Evolutionary conservation across 1,140 invertebrate genomes (phyloP).

Genomic region (Drosophila mayri): DNA sequence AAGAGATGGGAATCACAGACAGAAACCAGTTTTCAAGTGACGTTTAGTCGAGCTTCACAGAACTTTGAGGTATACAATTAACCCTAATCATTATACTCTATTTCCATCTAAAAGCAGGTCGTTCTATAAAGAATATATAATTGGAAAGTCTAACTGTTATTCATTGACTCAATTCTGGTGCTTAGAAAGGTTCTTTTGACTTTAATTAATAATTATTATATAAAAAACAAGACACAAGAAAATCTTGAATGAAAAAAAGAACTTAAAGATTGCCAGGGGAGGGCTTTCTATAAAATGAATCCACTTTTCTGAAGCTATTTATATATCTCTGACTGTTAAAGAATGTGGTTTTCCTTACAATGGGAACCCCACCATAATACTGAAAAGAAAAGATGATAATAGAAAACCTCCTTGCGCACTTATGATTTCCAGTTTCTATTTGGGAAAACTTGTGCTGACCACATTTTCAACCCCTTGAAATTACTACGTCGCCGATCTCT

Average conservation of each 20-base stretch:
- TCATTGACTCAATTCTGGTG: background rate
- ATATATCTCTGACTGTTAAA: background rate
- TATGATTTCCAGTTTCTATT: slow-evolving; percentile 17
- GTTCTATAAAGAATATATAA: slow-evolving; percentile 4
- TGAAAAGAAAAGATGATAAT: slow-evolving; percentile 4
- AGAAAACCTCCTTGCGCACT: slow-evolving; percentile 9
- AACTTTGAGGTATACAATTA: slow-evolving; percentile 10
- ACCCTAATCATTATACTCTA: slow-evolving; percentile 9
- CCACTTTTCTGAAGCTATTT: background rate
- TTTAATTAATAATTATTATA: slow-evolving; percentile 15
- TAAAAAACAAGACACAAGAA: background rate
- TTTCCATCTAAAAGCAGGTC: slow-evolving; percentile 7
- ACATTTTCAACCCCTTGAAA: slow-evolving; percentile 25
- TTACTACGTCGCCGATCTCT: slow-evolving; percentile 23
- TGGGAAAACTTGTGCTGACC: slow-evolving; percentile 23
- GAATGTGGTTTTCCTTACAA: slow-evolving; percentile 1
- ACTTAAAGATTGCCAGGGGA: background rate
- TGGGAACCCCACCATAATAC: background rate
- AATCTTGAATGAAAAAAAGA: background rate
- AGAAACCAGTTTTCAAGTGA: slow-evolving; percentile 3
- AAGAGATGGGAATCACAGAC: slow-evolving; percentile 1
- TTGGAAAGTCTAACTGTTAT: slow-evolving; percentile 15
- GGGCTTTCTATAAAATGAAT: background rate
- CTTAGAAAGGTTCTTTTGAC: slow-evolving; percentile 1
- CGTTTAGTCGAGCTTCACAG: slow-evolving; percentile 9